Evolutionary conservation across 2,888 invertebrate genomes (phyloP).

Genomic region (Ptychoptera albimana): DNA sequence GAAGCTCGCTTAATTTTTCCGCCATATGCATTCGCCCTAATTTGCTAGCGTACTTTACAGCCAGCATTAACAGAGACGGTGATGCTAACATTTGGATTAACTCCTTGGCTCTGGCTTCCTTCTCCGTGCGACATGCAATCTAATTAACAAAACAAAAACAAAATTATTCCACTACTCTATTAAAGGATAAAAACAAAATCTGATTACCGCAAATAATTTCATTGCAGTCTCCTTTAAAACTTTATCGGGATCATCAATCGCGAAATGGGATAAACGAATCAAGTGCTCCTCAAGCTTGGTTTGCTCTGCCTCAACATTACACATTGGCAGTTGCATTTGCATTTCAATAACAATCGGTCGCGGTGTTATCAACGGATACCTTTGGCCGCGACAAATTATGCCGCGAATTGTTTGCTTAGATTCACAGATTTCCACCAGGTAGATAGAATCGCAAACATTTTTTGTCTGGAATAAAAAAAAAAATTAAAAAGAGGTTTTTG

Average conservation of each 20-base stretch:
- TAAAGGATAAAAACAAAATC: no score
- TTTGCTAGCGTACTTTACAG: slow-evolving; percentile 76
- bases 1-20: slow-evolving; percentile 51
- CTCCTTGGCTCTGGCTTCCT: slow-evolving; percentile 76
- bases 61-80: slow-evolving; percentile 60
- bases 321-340: slow-evolving; percentile 57
- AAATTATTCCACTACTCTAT: not conserved
- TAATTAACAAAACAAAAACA: slow-evolving; percentile 26
- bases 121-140: slow-evolving; percentile 69
- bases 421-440: slow-evolving; percentile 65
- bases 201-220: slow-evolving; percentile 78
- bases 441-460: slow-evolving; percentile 56
- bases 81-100: slow-evolving; percentile 68
- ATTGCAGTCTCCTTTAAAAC: slow-evolving; percentile 62
- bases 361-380: slow-evolving; percentile 75
- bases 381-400: slow-evolving; percentile 74
- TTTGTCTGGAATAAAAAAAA: slow-evolving; percentile 31
- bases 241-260: slow-evolving; percentile 47
- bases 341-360: slow-evolving; percentile 68
- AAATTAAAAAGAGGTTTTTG: not conserved
- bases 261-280: slow-evolving; percentile 45
- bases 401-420: slow-evolving; percentile 60
- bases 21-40: slow-evolving; percentile 61
- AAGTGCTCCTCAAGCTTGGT: slow-evolving; percentile 62
- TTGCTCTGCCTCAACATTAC: slow-evolving; percentile 65